These are phyloP conservation scores for Nomada flava DNA, from an alignment of 2,888 invertebrate genomes.

Conservation along the genomic window DNA sequence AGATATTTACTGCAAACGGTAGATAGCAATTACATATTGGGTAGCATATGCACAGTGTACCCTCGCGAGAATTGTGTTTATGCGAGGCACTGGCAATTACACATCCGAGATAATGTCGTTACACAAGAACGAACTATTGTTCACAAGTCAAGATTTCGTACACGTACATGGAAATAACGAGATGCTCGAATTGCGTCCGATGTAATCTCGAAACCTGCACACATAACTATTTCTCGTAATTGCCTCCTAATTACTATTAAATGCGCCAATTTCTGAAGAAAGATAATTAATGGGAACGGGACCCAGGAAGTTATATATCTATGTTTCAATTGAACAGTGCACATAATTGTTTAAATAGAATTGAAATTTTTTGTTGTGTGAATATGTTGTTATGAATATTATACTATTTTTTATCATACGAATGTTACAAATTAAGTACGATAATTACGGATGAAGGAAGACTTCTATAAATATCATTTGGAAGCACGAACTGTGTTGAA, in stretches of 20 bases:
- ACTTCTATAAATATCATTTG: no score
- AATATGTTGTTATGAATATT: no score
- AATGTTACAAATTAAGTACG: no score
- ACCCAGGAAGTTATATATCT: neutral
- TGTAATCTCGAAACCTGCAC: constrained; percentile 6
- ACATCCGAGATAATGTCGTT: neutral
- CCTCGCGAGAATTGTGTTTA: neutral
- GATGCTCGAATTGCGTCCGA: constrained; percentile 13
- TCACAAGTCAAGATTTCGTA: constrained; percentile 10
- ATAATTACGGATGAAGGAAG: no score
- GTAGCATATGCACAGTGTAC: neutral
- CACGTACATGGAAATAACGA: neutral
- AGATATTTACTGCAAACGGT: neutral
- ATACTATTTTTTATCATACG: no score
- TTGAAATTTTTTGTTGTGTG: no score
- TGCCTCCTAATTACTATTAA: constrained; percentile 2
- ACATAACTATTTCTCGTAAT: neutral
- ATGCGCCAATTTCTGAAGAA: neutral
- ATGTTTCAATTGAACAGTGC: no score
- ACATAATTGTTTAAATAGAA: no score
- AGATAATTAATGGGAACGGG: neutral
- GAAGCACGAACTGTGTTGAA: no score
- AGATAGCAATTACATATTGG: neutral
- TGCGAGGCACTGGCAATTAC: neutral
- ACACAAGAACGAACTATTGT: constrained; percentile 12